A percentile compares a stretch with the other conserved stretches of the same genome.
phyloP scores from a whole-genome alignment of 2,888 invertebrate species.

The Lasius platythorax region DNA sequence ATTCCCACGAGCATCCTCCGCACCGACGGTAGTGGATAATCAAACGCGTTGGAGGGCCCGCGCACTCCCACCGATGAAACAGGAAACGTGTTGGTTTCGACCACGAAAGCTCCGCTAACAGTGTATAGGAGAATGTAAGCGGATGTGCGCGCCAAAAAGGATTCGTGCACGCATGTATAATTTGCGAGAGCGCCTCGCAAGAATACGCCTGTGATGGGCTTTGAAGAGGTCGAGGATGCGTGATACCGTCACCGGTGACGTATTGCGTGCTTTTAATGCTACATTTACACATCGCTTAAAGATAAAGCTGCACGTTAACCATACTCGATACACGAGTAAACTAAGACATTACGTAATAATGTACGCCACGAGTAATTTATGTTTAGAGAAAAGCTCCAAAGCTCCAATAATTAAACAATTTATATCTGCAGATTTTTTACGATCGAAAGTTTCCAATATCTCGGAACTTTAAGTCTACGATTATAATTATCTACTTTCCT shows the following conservation, averaged over 20 bases:
- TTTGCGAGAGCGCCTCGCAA: slow-evolving; percentile 25
- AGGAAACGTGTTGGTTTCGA: slow-evolving; percentile 74
- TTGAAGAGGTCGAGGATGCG: slow-evolving; percentile 8
- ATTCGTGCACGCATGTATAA: slow-evolving; percentile 40
- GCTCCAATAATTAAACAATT: not conserved
- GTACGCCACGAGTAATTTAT: not conserved
- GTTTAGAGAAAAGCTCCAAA: not conserved
- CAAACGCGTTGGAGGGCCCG: slow-evolving; percentile 71
- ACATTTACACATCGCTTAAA: not conserved
- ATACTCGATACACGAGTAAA: not conserved
- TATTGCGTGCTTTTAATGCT: slow-evolving; percentile 5
- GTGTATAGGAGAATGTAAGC: slow-evolving; percentile 17
- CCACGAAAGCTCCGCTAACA: slow-evolving; percentile 59
- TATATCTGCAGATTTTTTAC: not conserved
- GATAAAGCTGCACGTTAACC: slow-evolving; percentile 3
- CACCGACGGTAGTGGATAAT: slow-evolving; percentile 74
- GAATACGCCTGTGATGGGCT: not conserved
- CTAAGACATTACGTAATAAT: not conserved
- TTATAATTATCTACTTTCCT: not conserved
- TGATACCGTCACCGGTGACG: not conserved
- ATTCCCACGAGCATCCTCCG: slow-evolving; percentile 77
- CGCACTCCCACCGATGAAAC: slow-evolving; percentile 70
- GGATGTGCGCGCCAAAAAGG: slow-evolving; percentile 27
- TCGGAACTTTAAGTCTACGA: not conserved
- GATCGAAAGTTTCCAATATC: not conserved